phyloP scores from a whole-genome alignment of 2,888 invertebrate species.

The Crepidodera aurea region DNA sequence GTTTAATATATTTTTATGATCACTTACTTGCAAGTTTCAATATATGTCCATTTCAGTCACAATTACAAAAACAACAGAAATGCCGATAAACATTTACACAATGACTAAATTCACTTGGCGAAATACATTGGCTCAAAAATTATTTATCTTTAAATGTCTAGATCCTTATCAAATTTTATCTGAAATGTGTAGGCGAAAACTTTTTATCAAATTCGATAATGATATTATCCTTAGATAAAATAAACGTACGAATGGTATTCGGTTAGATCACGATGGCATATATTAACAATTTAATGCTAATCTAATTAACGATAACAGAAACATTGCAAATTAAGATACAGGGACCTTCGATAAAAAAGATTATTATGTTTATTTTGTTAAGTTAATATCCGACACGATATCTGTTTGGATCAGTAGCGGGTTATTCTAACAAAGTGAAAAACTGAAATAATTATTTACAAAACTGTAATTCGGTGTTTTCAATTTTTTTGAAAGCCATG shows the following conservation, averaged over 20 bases:
- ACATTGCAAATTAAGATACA: conserved; percentile 1
- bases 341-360: neutral
- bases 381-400: too few species aligned
- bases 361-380: neutral
- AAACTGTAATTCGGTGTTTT: too few species aligned
- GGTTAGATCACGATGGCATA: neutral
- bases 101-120: neutral
- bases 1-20: too few species aligned
- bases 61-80: neutral
- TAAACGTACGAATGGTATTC: neutral
- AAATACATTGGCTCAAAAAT: neutral
- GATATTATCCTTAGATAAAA: neutral
- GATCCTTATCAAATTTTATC: conserved; percentile 1
- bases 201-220: neutral
- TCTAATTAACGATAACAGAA: conserved; percentile 16
- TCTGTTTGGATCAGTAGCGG: neutral
- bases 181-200: neutral
- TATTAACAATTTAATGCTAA: conserved; percentile 17
- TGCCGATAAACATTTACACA: neutral
- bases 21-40: too few species aligned
- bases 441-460: too few species aligned
- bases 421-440: too few species aligned
- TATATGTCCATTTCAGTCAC: neutral
- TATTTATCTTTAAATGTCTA: neutral
- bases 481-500: too few species aligned